Evolutionary conservation across 2,888 invertebrate species (phyloP).

Genomic region (Eupeodes luniger): DNA sequence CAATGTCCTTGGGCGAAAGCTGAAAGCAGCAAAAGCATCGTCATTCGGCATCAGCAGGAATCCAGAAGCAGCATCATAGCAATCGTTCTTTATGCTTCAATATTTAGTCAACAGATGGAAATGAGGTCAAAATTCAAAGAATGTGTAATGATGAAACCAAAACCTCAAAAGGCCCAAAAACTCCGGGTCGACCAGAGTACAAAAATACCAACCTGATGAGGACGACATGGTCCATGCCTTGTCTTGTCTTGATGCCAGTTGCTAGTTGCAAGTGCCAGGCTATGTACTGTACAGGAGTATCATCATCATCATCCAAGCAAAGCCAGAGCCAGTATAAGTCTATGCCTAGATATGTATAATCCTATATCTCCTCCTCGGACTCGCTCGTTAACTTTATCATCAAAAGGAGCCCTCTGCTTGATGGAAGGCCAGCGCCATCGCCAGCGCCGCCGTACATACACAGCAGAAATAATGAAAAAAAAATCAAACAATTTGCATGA

Average conservation of each 20-base stretch:
- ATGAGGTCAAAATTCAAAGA: constrained; percentile 55
- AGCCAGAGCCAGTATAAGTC: too few species aligned
- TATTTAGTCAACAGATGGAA: constrained; percentile 57
- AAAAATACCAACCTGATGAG: not conserved
- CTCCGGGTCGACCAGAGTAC: constrained; percentile 3
- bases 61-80: not conserved
- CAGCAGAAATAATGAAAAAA: too few species aligned
- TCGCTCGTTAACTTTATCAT: constrained; percentile 21
- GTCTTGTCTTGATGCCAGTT: not conserved
- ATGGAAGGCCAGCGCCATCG: constrained; percentile 8
- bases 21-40: not conserved
- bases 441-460: too few species aligned
- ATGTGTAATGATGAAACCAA: constrained; percentile 53
- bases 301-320: too few species aligned
- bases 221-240: constrained; percentile 1
- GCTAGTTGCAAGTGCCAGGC: not conserved
- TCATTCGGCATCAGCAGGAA: not conserved
- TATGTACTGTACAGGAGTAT: too few species aligned
- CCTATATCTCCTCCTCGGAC: not conserved
- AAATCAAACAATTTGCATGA: constrained; percentile 38
- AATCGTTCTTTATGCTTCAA: constrained; percentile 37
- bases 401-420: constrained; percentile 5
- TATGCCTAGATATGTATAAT: too few species aligned
- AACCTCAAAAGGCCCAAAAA: constrained; percentile 34
- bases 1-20: constrained; percentile 24